Conservation (phyloP, 1,140 invertebrate genomes). For the Ooceraea biroi region DNA sequence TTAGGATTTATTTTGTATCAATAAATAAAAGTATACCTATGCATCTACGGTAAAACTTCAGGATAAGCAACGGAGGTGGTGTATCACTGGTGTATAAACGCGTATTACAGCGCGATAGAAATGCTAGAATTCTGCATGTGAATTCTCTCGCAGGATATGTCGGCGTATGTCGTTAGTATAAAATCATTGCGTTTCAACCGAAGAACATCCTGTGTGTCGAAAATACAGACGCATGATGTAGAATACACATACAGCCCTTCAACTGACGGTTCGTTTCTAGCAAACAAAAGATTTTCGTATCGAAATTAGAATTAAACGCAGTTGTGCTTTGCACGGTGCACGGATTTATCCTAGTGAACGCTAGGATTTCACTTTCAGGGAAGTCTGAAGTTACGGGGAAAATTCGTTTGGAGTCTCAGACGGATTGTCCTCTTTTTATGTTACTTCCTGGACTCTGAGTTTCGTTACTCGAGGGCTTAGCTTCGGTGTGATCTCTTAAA, state of each 20-base stretch:
- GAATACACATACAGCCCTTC: conserved; percentile 24
- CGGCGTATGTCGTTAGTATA: neutral
- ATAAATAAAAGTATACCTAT: conserved; percentile 75
- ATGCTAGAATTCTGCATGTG: conserved; percentile 28
- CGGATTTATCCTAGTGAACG: neutral
- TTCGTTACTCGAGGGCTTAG: neutral
- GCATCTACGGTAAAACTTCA: conserved; percentile 41
- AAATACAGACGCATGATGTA: neutral
- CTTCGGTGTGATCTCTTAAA: conserved; percentile 62
- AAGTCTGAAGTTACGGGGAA: neutral
- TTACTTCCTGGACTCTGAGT: neutral
- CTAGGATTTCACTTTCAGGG: neutral
- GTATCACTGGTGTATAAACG: no score
- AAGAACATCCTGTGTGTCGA: neutral
- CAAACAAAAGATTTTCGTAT: neutral
- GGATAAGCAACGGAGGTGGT: conserved; percentile 2
- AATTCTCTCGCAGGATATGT: conserved; percentile 10
- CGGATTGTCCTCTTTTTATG: conserved; percentile 67
- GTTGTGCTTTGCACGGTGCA: neutral
- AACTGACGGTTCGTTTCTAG: neutral
- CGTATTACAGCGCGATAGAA: conserved; percentile 21
- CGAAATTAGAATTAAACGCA: conserved; percentile 9
- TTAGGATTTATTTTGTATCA: conserved; percentile 70
- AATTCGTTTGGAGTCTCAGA: conserved; percentile 60
- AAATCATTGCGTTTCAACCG: conserved; percentile 11